A percentile compares a stretch with the other conserved stretches of the same genome.
These are phyloP conservation scores for Cryptocephalus moraei DNA, from an alignment of 2,888 invertebrate genomes.

Conservation along the genomic window DNA sequence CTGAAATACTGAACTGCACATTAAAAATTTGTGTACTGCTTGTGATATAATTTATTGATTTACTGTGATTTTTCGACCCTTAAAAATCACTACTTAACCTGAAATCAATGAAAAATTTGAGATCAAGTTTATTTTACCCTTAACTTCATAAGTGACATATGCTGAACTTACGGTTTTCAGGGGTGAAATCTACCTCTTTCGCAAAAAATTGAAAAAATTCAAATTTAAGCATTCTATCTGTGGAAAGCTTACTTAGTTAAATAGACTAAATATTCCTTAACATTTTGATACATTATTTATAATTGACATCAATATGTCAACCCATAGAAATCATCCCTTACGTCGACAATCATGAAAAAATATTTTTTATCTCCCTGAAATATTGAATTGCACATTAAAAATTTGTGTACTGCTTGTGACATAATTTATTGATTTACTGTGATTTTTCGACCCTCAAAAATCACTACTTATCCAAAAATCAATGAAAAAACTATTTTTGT, in stretches of 20 bases:
- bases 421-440: too few species aligned
- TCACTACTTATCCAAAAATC: neutral
- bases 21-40: neutral
- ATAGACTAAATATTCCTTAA: neutral
- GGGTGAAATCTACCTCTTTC: too few species aligned
- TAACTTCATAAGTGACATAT: neutral
- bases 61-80: too few species aligned
- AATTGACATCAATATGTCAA: neutral
- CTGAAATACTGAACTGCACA: neutral
- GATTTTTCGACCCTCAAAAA: too few species aligned
- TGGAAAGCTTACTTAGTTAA: neutral
- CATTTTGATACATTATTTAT: neutral
- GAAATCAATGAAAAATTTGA: neutral
- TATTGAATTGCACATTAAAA: neutral
- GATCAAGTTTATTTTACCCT: too few species aligned
- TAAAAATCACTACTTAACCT: neutral
- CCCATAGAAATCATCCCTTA: neutral
- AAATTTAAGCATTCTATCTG: too few species aligned
- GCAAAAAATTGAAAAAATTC: neutral
- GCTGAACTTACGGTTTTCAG: neutral
- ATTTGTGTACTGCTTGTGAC: neutral
- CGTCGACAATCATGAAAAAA: neutral
- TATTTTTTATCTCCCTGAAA: neutral
- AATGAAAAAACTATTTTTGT: neutral
- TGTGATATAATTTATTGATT: too few species aligned